These are phyloP conservation scores for Bombus terrestris DNA, from an alignment of 1,140 invertebrate species.

Conservation along the genomic window DNA sequence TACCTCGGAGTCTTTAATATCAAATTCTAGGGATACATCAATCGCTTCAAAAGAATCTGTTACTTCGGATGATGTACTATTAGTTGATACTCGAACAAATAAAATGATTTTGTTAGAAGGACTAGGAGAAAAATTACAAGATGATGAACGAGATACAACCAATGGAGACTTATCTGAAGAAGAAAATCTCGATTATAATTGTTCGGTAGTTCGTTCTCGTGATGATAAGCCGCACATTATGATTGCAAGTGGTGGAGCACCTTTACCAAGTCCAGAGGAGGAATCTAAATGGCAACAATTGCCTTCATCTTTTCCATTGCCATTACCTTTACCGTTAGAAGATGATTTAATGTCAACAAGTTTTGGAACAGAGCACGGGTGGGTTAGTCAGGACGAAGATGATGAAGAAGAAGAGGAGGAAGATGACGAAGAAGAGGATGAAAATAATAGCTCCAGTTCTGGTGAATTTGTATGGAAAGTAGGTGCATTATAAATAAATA, in stretches of 20 bases:
- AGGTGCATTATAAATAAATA: constrained; percentile 47
- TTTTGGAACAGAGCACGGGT: constrained; percentile 77
- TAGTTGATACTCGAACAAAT: constrained; percentile 84
- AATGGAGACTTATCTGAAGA: constrained; percentile 75
- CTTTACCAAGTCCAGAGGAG: constrained; percentile 80
- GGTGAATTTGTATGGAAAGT: constrained; percentile 92
- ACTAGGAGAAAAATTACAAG: constrained; percentile 50
- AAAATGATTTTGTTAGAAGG: constrained; percentile 82
- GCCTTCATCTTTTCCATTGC: constrained; percentile 73
- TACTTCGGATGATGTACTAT: constrained; percentile 83
- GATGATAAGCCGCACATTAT: constrained; percentile 66
- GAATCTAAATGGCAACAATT: constrained; percentile 80
- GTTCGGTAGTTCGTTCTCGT: constrained; percentile 57
- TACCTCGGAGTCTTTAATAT: constrained; percentile 76
- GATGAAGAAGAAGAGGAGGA: constrained; percentile 68
- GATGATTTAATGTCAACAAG: constrained; percentile 81
- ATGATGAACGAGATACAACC: constrained; percentile 68
- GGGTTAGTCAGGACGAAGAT: constrained; percentile 76
- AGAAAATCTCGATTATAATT: constrained; percentile 73
- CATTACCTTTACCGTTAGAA: constrained; percentile 73
- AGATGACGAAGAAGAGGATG: constrained; percentile 61
- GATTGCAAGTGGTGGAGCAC: constrained; percentile 69
- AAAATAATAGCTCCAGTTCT: constrained; percentile 84
- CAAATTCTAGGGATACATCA: constrained; percentile 76
- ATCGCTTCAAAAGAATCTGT: constrained; percentile 74